Evolutionary conservation across 2,113 vertebrate species (phyloP).

Genomic region (Amphiprion percula): DNA sequence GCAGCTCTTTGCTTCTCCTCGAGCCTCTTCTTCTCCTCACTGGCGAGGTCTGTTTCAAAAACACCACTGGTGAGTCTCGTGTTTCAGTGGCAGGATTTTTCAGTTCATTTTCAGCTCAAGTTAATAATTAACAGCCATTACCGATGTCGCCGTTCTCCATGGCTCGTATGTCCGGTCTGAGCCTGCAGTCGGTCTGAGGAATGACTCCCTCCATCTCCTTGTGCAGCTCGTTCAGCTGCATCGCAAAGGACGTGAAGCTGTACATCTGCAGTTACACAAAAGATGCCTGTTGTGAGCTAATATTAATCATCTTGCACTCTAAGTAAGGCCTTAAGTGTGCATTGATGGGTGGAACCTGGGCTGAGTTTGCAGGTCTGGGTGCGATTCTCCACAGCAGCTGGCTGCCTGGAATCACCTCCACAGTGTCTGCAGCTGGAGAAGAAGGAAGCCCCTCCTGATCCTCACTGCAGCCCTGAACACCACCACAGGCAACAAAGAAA

Average conservation of each 20-base stretch:
- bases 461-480: constrained; percentile 77
- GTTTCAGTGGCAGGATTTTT: not conserved
- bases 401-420: constrained; percentile 94
- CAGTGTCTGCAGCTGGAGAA: constrained; percentile 88
- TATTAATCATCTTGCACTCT: not conserved
- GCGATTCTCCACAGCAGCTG: constrained; percentile 93
- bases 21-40: constrained; percentile 97
- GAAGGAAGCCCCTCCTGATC: constrained; percentile 89
- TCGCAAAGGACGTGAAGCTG: constrained; percentile 96
- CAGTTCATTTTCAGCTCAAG: not conserved
- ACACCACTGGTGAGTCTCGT: not conserved
- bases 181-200: constrained; percentile 94
- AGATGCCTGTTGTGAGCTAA: not conserved
- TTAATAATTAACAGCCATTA: constrained; percentile 60
- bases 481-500: not conserved
- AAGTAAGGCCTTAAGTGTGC: not conserved
- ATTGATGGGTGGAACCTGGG: constrained; percentile 85
- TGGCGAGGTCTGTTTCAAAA: constrained; percentile 88
- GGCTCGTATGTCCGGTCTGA: constrained; percentile 94
- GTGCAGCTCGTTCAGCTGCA: constrained; percentile 94
- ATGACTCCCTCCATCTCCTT: constrained; percentile 92
- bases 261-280: constrained; percentile 90
- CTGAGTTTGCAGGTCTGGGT: constrained; percentile 92
- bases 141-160: constrained; percentile 99
- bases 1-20: constrained; percentile 97